A percentile compares a stretch with the other conserved stretches of the same genome.
These are phyloP conservation scores for Melitaea cinxia DNA, from an alignment of 1,140 invertebrate genomes.

Conservation along the genomic window DNA sequence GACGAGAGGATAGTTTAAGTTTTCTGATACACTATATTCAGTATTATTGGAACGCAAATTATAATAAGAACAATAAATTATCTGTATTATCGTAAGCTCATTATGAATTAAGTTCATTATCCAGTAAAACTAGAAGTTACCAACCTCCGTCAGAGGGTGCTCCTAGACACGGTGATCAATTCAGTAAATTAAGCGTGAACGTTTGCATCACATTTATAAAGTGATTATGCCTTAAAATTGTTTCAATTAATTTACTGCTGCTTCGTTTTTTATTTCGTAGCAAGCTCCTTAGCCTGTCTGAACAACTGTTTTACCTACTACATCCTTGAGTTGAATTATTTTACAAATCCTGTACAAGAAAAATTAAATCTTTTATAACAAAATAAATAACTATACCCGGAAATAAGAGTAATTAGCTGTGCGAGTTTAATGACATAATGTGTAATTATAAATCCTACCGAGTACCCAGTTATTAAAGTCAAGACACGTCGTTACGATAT, in stretches of 20 bases:
- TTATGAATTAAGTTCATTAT: not conserved
- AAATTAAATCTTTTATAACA: too few relatives aligned
- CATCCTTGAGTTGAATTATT: too few relatives aligned
- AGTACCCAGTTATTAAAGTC: constrained; percentile 21
- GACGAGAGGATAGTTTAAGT: too few relatives aligned
- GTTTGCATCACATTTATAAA: not conserved
- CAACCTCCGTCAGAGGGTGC: not conserved
- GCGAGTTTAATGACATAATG: constrained; percentile 16
- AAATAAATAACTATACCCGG: too few relatives aligned
- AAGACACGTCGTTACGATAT: constrained; percentile 13
- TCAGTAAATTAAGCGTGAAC: constrained; percentile 10
- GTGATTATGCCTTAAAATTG: too few relatives aligned
- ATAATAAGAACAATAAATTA: too few relatives aligned
- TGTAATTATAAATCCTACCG: constrained; percentile 28
- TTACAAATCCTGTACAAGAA: too few relatives aligned
- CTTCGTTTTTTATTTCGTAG: not conserved
- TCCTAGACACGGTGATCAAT: constrained; percentile 5
- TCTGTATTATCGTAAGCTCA: not conserved
- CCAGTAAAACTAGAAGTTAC: not conserved
- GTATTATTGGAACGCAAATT: too few relatives aligned
- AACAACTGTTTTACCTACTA: too few relatives aligned
- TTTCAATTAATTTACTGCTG: not conserved
- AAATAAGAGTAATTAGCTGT: constrained; percentile 20
- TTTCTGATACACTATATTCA: too few relatives aligned
- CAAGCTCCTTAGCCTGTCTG: not conserved